Percentiles rank a stretch among this genome's conserved stretches.
Conservation (phyloP, 2,888 invertebrate species). For the Aphidius colemani region DNA sequence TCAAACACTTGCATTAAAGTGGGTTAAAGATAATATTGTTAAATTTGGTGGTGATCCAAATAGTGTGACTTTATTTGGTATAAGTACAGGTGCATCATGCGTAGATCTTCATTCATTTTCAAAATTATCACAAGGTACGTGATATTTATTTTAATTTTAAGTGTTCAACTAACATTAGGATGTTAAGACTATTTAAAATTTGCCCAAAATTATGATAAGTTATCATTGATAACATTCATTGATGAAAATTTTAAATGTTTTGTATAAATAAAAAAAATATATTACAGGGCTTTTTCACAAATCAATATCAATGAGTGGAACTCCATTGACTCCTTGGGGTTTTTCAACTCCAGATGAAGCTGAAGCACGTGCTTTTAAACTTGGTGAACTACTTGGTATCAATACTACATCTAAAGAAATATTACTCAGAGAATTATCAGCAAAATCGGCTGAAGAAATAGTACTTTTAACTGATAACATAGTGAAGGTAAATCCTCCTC, state of each 20-base stretch:
- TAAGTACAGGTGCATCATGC: constrained; percentile 62
- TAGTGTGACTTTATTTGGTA: constrained; percentile 63
- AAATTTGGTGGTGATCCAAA: constrained; percentile 62
- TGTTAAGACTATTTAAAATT: not conserved
- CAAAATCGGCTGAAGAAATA: constrained; percentile 54
- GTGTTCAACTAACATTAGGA: no score
- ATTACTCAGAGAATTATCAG: constrained; percentile 57
- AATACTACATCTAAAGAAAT: constrained; percentile 45
- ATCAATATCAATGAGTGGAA: constrained; percentile 64
- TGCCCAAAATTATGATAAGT: no score
- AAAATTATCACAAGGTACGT: constrained; percentile 36
- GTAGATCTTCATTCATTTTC: constrained; percentile 40
- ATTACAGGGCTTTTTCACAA: constrained; percentile 62
- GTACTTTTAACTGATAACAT: constrained; percentile 51
- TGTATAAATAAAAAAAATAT: no score
- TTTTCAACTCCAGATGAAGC: constrained; percentile 36
- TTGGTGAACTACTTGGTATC: constrained; percentile 54
- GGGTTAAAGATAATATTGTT: constrained; percentile 62
- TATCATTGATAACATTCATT: no score
- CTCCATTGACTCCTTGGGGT: constrained; percentile 63
- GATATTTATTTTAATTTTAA: not conserved
- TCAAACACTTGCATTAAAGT: constrained; percentile 63
- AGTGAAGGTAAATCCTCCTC: not conserved
- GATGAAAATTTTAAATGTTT: no score
- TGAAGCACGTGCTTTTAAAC: constrained; percentile 44